phyloP scores from a whole-genome alignment of 1,140 invertebrate species.

The Brachionus sp. region DNA sequence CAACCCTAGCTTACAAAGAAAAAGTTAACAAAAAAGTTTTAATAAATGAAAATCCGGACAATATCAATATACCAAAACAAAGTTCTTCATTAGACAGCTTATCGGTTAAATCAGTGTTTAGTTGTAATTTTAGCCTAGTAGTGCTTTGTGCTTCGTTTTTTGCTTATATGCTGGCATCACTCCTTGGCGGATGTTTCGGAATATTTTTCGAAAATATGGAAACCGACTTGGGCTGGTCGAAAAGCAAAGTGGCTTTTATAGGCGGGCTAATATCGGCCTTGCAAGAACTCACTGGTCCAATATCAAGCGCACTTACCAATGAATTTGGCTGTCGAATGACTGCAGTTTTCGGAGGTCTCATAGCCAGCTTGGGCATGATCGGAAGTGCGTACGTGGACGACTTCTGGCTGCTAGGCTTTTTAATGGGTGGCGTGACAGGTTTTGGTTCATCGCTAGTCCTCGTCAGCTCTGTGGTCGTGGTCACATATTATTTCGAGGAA shows the following conservation, averaged over 20 bases:
- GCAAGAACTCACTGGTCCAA: conserved; percentile 37
- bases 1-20: not conserved
- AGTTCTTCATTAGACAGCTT: not conserved
- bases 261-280: conserved; percentile 8
- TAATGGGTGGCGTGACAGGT: conserved; percentile 26
- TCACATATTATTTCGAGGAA: conserved; percentile 42
- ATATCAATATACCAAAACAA: not conserved
- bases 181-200: conserved; percentile 23
- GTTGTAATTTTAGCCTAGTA: conserved; percentile 20
- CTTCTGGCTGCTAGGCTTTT: conserved; percentile 8
- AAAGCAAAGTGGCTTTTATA: conserved; percentile 29
- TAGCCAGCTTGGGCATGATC: conserved; percentile 9
- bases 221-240: conserved; percentile 28
- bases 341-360: conserved; percentile 21
- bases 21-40: not conserved
- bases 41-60: not conserved
- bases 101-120: not conserved
- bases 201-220: conserved; percentile 43
- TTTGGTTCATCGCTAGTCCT: conserved; percentile 32
- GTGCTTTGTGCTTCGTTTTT: conserved; percentile 25
- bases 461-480: conserved; percentile 35
- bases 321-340: conserved; percentile 38
- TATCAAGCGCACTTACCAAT: conserved; percentile 21
- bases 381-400: not conserved
- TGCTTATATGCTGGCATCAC: conserved; percentile 30